Conservation (phyloP, 2,888 invertebrate species). For the Choristoneura rosaceana region DNA sequence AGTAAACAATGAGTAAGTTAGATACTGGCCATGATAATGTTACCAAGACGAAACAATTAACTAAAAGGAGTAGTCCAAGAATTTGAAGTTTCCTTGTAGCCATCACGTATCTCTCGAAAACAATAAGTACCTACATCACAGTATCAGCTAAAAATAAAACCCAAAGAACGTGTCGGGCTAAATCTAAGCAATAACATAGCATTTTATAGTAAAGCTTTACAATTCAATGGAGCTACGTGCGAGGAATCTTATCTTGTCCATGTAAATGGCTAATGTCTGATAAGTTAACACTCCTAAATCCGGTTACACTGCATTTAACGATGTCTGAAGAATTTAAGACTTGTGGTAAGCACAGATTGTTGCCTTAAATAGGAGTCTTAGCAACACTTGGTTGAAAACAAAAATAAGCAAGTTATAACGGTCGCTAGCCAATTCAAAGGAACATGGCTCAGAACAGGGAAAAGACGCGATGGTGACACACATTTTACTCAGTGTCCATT, state of each 20-base stretch:
- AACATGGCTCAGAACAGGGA: not conserved
- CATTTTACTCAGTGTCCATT: not conserved
- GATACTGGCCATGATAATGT: not conserved
- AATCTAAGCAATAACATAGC: conserved; percentile 1
- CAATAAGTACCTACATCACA: not conserved
- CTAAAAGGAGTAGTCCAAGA: no score
- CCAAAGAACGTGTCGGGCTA: not conserved
- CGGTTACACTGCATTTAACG: conserved; percentile 46
- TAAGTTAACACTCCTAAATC: conserved; percentile 55
- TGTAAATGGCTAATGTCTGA: conserved; percentile 45
- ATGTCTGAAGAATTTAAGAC: not conserved
- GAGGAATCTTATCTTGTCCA: conserved; percentile 45
- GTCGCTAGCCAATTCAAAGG: not conserved
- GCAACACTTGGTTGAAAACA: not conserved
- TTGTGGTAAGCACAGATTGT: not conserved
- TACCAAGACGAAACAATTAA: not conserved
- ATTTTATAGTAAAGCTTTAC: conserved; percentile 2
- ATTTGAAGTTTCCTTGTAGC: not conserved
- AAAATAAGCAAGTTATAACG: not conserved
- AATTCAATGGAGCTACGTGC: conserved; percentile 28
- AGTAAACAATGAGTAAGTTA: conserved; percentile 28
- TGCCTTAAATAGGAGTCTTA: not conserved
- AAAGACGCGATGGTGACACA: not conserved
- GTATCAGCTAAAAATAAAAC: not conserved
- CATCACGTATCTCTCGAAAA: not conserved